phyloP scores from a whole-genome alignment of 1,140 invertebrate species.

The Trialeurodes vaporariorum region DNA sequence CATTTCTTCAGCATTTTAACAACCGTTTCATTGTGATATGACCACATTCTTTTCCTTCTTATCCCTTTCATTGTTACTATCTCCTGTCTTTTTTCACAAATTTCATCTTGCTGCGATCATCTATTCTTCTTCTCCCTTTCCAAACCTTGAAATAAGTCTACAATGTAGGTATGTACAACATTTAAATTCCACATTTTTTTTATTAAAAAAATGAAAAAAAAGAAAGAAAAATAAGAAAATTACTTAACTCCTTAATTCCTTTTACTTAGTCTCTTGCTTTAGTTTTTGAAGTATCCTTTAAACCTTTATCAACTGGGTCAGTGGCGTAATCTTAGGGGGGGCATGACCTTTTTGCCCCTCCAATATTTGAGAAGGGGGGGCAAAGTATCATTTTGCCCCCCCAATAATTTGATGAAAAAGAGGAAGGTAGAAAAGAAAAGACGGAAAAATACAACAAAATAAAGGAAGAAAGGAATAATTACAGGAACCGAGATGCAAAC shows the following conservation, averaged over 20 bases:
- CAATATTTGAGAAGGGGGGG: too few relatives aligned
- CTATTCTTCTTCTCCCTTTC: not conserved
- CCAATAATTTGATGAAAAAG: too few relatives aligned
- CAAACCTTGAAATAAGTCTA: not conserved
- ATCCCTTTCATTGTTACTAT: not conserved
- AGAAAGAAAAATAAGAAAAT: constrained; percentile 3
- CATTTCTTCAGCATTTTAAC: not conserved
- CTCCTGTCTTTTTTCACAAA: constrained; percentile 2
- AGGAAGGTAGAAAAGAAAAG: too few relatives aligned
- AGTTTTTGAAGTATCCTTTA: constrained; percentile 4
- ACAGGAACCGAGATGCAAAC: too few relatives aligned
- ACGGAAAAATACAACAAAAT: too few relatives aligned
- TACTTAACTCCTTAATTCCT: constrained; percentile 5
- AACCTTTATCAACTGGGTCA: too few relatives aligned
- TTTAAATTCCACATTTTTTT: not conserved
- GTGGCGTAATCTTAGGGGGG: too few relatives aligned
- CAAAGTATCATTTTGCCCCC: too few relatives aligned
- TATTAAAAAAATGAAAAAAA: not conserved
- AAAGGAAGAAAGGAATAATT: too few relatives aligned
- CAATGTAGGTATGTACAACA: not conserved
- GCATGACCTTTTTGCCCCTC: too few relatives aligned
- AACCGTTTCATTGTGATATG: not conserved
- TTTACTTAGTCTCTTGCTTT: not conserved
- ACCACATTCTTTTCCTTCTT: not conserved
- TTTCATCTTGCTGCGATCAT: not conserved